Conservation (phyloP, 2,797 vertebrate genomes). For the Strix occidentalis region DNA sequence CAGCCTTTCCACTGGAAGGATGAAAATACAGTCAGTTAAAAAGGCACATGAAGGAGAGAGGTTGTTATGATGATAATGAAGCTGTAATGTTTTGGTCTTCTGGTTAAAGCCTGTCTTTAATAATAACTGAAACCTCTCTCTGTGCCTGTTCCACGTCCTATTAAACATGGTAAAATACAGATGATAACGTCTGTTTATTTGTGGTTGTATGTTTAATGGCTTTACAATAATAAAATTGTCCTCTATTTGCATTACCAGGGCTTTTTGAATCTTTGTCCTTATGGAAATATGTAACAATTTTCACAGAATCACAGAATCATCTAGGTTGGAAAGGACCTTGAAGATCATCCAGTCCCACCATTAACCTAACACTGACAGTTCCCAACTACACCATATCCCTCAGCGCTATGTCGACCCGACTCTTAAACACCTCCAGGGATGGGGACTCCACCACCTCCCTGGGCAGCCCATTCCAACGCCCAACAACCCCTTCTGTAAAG, state of each 20-base stretch:
- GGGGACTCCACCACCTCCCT: no score
- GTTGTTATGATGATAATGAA: not conserved
- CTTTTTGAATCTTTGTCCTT: not conserved
- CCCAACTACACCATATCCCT: no score
- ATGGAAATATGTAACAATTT: not conserved
- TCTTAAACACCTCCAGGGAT: no score
- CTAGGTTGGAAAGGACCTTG: no score
- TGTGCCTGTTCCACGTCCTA: not conserved
- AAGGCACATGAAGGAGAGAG: conserved; percentile 27
- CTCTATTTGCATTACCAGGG: not conserved
- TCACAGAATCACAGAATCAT: no score
- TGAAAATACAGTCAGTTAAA: conserved; percentile 61
- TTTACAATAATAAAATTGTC: not conserved
- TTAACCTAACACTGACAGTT: no score
- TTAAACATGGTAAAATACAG: not conserved
- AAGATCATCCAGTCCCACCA: no score
- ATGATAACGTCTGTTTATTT: not conserved
- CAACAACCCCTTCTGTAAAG: no score
- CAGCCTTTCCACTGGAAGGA: conserved; percentile 53
- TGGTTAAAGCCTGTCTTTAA: not conserved
- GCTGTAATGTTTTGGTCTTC: not conserved
- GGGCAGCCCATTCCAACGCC: no score
- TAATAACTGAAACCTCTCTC: not conserved
- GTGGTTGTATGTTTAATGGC: not conserved
- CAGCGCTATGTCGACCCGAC: no score